phyloP scores from a whole-genome alignment of 2,797 vertebrate species.

The Epinephelus awoara region DNA sequence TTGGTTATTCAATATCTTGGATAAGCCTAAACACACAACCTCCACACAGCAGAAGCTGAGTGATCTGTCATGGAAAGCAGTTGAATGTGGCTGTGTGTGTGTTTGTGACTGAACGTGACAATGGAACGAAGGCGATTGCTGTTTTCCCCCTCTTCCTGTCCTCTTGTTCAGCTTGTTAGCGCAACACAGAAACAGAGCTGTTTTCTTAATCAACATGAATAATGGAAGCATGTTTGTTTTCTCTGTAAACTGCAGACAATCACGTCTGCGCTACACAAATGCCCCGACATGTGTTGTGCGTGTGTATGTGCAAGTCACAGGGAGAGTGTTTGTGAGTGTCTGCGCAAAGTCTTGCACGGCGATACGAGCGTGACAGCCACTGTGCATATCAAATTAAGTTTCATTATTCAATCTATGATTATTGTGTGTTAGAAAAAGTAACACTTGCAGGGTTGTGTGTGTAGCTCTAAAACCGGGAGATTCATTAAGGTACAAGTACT shows the following conservation, averaged over 20 bases:
- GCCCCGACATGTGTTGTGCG: neutral
- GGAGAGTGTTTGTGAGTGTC: neutral
- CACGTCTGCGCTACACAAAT: conserved; percentile 25
- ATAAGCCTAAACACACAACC: neutral
- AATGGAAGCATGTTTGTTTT: conserved; percentile 75
- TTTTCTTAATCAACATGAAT: conserved; percentile 73
- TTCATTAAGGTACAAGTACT: neutral
- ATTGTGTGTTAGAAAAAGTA: neutral
- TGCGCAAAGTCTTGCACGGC: neutral
- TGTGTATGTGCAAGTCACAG: neutral
- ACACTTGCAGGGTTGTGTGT: neutral
- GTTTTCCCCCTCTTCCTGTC: conserved; percentile 37
- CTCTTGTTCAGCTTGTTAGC: conserved; percentile 59
- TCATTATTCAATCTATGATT: conserved; percentile 35
- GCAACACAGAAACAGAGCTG: conserved; percentile 58
- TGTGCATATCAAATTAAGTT: conserved; percentile 20
- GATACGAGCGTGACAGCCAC: conserved; percentile 48
- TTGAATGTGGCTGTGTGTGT: conserved; percentile 8
- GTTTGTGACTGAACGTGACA: conserved; percentile 6
- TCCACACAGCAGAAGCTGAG: neutral
- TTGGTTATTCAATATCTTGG: neutral
- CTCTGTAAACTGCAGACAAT: conserved; percentile 63
- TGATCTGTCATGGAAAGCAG: conserved; percentile 2
- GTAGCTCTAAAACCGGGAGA: conserved; percentile 12
- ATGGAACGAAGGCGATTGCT: conserved; percentile 47